A percentile compares a stretch with the other conserved stretches of the same genome.
phyloP scores from a whole-genome alignment of 37 sponge, comb jelly and placozoan genomes.

The Agelas oroides region DNA sequence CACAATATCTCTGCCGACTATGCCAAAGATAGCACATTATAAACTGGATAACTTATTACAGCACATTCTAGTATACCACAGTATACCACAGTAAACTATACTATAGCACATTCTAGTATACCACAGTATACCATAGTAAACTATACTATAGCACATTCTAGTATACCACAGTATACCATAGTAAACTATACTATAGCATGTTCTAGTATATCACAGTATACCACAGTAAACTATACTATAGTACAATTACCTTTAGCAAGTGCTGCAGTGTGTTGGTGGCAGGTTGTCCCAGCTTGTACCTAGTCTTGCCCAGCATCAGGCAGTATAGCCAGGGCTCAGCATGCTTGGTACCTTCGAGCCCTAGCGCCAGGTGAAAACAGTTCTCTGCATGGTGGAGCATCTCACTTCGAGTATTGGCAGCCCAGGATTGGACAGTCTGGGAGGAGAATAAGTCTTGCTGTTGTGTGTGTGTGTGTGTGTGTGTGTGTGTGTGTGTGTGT shows the following conservation, averaged over 20 bases:
- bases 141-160: too few relatives aligned
- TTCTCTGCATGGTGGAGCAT: conserved; percentile 32
- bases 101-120: too few relatives aligned
- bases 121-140: too few relatives aligned
- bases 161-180: too few relatives aligned
- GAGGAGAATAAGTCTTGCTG: conserved; percentile 20
- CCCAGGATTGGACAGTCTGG: conserved; percentile 39
- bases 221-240: too few relatives aligned
- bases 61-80: too few relatives aligned
- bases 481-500: conserved; percentile 33
- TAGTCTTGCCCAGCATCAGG: conserved; percentile 60
- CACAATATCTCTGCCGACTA: conserved; percentile 44
- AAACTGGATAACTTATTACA: neutral
- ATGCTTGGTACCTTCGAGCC: conserved; percentile 31
- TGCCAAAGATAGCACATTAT: too few relatives aligned
- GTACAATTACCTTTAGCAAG: conserved; percentile 36
- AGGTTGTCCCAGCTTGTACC: conserved; percentile 40
- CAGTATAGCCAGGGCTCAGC: conserved; percentile 68
- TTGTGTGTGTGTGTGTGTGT: conserved; percentile 11
- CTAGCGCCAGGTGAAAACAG: conserved; percentile 49
- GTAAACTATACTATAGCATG: too few relatives aligned
- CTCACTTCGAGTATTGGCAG: neutral
- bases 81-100: too few relatives aligned
- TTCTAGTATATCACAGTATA: too few relatives aligned
- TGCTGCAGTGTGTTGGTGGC: neutral